Conservation (phyloP, 2,888 invertebrate species). For the Drosophila suboccidentalis region DNA sequence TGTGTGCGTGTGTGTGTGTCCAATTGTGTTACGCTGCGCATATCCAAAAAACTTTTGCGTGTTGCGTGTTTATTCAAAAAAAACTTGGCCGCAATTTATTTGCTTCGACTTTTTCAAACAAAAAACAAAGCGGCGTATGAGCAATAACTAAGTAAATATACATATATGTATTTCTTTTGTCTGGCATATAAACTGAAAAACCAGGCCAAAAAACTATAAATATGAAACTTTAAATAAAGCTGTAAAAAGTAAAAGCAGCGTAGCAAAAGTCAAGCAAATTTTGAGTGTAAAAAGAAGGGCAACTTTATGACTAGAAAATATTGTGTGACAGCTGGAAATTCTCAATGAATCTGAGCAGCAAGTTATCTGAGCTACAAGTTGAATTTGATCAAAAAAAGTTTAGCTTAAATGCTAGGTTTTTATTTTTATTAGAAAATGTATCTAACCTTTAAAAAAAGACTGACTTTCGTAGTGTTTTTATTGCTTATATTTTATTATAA, state of each 20-base stretch:
- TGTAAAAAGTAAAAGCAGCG: background rate
- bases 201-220: conserved; percentile 8
- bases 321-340: background rate
- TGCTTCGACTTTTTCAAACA: conserved; percentile 1
- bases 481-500: too few species aligned
- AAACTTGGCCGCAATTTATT: conserved; percentile 64
- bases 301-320: background rate
- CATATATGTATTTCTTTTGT: conserved; percentile 44
- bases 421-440: too few species aligned
- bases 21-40: conserved; percentile 3
- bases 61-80: conserved; percentile 77
- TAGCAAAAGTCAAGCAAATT: background rate
- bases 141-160: conserved; percentile 29
- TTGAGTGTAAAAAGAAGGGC: background rate
- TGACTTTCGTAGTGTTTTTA: too few species aligned
- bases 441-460: too few species aligned
- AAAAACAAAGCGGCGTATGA: conserved; percentile 27
- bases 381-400: too few species aligned
- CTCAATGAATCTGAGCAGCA: background rate
- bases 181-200: conserved; percentile 41
- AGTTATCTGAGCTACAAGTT: too few species aligned
- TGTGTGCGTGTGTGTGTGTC: conserved; percentile 33
- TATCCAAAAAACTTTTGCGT: conserved; percentile 49
- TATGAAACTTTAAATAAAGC: conserved; percentile 6
- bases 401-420: too few species aligned